Evolutionary conservation across 2,113 vertebrate genomes (phyloP), one percentile per base, ranked within the genome.

Genomic region (Corvus moneduloides): DNA sequence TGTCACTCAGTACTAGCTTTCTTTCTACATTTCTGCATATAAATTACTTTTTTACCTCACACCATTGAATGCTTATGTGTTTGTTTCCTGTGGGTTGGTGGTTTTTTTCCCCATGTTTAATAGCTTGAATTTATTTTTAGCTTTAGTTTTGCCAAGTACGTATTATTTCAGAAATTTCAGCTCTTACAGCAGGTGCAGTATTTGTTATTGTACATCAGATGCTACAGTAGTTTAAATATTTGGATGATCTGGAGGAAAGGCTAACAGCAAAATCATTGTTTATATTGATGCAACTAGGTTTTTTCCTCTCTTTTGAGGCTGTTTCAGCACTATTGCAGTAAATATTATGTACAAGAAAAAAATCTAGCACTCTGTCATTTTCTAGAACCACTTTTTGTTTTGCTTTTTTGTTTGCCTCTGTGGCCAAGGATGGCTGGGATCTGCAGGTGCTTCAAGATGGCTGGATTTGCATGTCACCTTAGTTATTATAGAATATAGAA

Each of bases 151-250:
- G 41, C 35, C n/a, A 73, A 44, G 13, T 44, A 22, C 51, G 5
- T 77, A 52, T 61, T 75, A 72, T 92, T 95, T 86, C 48, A 39
- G 32, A 84, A 66, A 73, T 22, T 68, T 58, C 63, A 80, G 41
- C 37, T 88, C 32, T 62, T 84, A n/a, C 13, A 97, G 59, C 59
- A 83, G 52, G 67, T 83, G 72, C 61, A 63, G 27, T 23, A 35
- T 73, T 93, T 76, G 41, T 76, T 86, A 26, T 11, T 85, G 27
- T 49, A 39, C 28, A 35, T 84, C 14, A 62, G 33, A 76, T 75
- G 27, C 49, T 74, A 30, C 32, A 22, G n/a, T 75, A 77, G 63
- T 87, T 76, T 91, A 90, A 94, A 86, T 90, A 81, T 78, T 96
- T 88, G 52, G 48, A 63, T 88, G 43, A 62, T 77, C 19, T 74